Conservation (phyloP, 1,140 invertebrate species). For the Drosophila pectinifera region DNA sequence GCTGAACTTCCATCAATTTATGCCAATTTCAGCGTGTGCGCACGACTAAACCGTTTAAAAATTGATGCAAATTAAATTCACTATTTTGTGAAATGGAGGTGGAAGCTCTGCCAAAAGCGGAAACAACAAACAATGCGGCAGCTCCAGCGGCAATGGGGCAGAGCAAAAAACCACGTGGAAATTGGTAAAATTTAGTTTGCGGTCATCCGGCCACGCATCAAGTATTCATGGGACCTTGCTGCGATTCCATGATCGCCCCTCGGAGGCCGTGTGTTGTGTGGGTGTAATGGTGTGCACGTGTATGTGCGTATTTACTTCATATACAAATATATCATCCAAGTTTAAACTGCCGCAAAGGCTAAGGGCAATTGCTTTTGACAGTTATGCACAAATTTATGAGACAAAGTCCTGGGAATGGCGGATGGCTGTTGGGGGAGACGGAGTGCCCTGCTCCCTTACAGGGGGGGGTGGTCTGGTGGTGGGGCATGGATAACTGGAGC, state of each 20-base stretch:
- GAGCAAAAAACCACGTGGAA: constrained; percentile 28
- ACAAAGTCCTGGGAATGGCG: constrained; percentile 68
- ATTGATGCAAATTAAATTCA: constrained; percentile 53
- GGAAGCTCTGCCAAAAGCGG: constrained; percentile 16
- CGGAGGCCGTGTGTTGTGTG: constrained; percentile 19
- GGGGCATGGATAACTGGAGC: not conserved
- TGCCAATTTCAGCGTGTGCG: constrained; percentile 43
- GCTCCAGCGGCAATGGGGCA: too few relatives aligned
- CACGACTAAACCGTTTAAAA: constrained; percentile 49
- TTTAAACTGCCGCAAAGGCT: constrained; percentile 82
- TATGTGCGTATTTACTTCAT: constrained; percentile 51
- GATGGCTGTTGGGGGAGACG: not conserved
- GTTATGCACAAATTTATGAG: constrained; percentile 83
- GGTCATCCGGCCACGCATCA: constrained; percentile 34
- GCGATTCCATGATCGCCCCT: constrained; percentile 42
- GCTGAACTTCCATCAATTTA: constrained; percentile 42
- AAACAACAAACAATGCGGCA: constrained; percentile 34
- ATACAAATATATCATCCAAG: constrained; percentile 82
- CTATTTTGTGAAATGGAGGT: constrained; percentile 35
- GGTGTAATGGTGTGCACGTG: constrained; percentile 23
- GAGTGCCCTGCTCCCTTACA: too few relatives aligned
- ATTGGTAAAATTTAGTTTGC: constrained; percentile 50
- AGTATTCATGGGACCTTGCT: constrained; percentile 36
- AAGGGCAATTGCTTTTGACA: constrained; percentile 83
- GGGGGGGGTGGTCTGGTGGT: too few relatives aligned